Conservation (phyloP, 2,888 invertebrate genomes). For the Ochropleura leucogaster region DNA sequence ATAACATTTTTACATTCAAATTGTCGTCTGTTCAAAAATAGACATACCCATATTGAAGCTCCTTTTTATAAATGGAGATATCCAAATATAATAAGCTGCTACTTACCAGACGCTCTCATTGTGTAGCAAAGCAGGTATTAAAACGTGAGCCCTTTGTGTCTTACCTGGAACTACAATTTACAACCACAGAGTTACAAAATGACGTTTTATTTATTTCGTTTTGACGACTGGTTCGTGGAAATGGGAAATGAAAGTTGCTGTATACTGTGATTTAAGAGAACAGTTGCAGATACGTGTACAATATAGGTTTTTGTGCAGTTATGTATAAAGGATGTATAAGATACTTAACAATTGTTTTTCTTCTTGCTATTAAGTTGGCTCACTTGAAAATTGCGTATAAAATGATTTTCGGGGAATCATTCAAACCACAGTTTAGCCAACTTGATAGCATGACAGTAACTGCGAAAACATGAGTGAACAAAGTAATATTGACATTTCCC, state of each 20-base stretch:
- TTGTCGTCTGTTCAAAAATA: conserved; percentile 3
- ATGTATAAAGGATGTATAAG: neutral
- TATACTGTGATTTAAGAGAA: neutral
- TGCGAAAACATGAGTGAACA: too few species aligned
- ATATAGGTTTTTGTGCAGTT: neutral
- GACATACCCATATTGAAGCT: neutral
- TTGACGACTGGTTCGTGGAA: conserved; percentile 20
- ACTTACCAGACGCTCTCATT: conserved; percentile 37
- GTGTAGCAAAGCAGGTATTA: conserved; percentile 54
- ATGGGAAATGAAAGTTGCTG: conserved; percentile 5
- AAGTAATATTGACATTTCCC: conserved; percentile 5
- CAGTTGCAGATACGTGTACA: neutral
- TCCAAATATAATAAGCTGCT: conserved; percentile 38
- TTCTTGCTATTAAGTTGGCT: neutral
- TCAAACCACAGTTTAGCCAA: too few species aligned
- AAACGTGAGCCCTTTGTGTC: conserved; percentile 52
- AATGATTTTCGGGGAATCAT: too few species aligned
- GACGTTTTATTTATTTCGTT: conserved; percentile 27
- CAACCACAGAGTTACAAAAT: conserved; percentile 24
- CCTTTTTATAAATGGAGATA: conserved; percentile 30
- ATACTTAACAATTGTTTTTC: neutral
- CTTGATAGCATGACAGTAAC: neutral
- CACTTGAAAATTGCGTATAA: neutral
- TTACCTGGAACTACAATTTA: conserved; percentile 43
- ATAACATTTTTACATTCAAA: neutral